phyloP scores from a whole-genome alignment of 2,797 vertebrate species.

The Galago senegalensis region DNA sequence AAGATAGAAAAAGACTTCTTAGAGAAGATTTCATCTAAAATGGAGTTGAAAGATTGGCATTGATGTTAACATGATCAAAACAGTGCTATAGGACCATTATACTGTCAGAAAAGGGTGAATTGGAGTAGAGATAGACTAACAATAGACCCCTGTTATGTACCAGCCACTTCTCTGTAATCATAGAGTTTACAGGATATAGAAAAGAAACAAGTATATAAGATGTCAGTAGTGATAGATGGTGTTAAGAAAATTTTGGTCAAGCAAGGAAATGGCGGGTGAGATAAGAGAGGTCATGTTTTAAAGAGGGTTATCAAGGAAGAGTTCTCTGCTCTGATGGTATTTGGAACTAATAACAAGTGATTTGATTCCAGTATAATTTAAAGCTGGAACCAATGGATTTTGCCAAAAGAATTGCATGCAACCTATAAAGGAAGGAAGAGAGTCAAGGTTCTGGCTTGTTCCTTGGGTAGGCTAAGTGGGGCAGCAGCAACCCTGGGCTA shows the following conservation, averaged over 20 bases:
- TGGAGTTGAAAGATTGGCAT: not conserved
- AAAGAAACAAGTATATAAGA: not conserved
- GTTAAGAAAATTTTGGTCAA: not conserved
- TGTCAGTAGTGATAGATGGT: not conserved
- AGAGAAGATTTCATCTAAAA: conserved; percentile 1
- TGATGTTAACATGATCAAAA: not conserved
- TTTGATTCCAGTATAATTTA: conserved; percentile 6
- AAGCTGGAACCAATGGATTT: conserved; percentile 5
- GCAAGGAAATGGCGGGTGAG: not conserved
- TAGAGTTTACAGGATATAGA: not conserved
- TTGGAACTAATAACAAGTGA: not conserved
- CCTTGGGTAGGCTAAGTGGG: not conserved
- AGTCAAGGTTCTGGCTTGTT: not conserved
- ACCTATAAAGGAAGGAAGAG: not conserved
- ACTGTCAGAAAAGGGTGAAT: not conserved
- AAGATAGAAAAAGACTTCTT: conserved; percentile 16
- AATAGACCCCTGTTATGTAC: not conserved
- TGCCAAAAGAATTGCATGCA: not conserved
- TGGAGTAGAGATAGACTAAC: not conserved
- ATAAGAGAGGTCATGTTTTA: not conserved
- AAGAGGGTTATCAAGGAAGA: not conserved
- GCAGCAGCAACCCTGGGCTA: not conserved
- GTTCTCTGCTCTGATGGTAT: not conserved
- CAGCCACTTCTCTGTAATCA: not conserved
- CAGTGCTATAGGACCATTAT: not conserved